Base-by-base conservation (phyloP, 1,140 invertebrate species). In the Drosophila parvula region DNA sequence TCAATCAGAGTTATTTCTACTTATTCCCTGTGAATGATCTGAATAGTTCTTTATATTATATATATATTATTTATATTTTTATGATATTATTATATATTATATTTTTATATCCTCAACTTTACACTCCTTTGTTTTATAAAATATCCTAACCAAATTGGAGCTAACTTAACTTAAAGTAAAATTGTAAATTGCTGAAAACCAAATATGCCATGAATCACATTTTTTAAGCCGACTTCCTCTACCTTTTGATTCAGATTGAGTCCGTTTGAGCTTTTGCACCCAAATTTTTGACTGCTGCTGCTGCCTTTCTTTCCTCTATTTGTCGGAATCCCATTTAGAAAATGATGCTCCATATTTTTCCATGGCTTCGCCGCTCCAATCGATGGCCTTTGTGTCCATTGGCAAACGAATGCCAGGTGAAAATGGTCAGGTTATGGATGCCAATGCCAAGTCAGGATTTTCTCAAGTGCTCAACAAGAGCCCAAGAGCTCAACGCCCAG, bases 371-470 rank as follows among this genome's bases (percentile, higher is more conserved):
- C 43, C n/a, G 34, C 6, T 14, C 43, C 22, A 22, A 22, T 14
- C 11, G 18, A 45, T 28, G 22, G 28, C 10, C 56, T 65, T 65
- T 65, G 62, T 61, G 43, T 32, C 27, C 22, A n/a, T 12, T 7
- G 6, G 4, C 43, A 27, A 28, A 47, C 12, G 48, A 62, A 65
- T 61, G 16, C 63, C 28, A 28, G n/a, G 30, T 62, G 59, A 62
- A 57, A 40, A 57, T 57, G 48, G 32, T 62, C 57, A 62, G 48
- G 32, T 62, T 62, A 62, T 57, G 62, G 62, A 65, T 65, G 62
- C 62, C 62, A 65, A 28, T 61, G 63, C 61, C 57, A 47, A 62
- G 45, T 58, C 56, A 22, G 60, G 55, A 63, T 80, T 50, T 47
- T 32, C 41, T 30, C 45, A 11, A 53, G 11, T 22, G 22, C 22